Evolutionary conservation across 2,113 vertebrate species (phyloP), one percentile per base, ranked within the genome.

Genomic region (Paradisaea rubra): DNA sequence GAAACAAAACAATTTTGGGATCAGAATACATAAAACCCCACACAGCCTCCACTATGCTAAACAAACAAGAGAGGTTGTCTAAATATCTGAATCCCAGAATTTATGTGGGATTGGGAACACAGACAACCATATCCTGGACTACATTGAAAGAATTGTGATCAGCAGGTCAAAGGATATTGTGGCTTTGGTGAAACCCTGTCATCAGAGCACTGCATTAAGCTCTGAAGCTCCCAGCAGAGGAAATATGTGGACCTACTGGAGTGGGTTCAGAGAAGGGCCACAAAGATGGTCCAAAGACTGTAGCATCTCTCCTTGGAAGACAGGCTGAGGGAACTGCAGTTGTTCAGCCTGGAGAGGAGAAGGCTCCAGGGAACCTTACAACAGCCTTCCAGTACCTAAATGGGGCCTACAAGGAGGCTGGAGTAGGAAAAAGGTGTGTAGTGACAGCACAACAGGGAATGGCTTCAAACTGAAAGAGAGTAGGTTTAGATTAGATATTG

Each of bases 161-260:
- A 35, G 24, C 35, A 35, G 24, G 8, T 41, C 13, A 63, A 21
- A 6, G 20, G 24, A 47, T 24, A 39, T 25, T 70, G 30, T 63
- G 41, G 6, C 30, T 47, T 41, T 71, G 56, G 4, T 41, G 25
- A 41, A 20, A 47, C 6, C n/a, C 4, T 0, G 0, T 27, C 18
- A 35, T 27, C 18, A 35, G 11, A 37, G 9, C 15, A 37, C 21
- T 37, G 45, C 15, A 39, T 52, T 33, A 47, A 41, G 8, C 7
- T 47, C 30, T 61, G 41, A 39, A n/a, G 41, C 22, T 47, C 22
- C 28, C 22, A 33, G 4, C 10, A 39, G n/a, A 54, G 28, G n/a
- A 70, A 61, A 44, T 30, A 53, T 5, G 23, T 45, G 23, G 28
- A 63, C 20, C 14, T 49, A 4, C 8, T 61, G 49, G 6, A 41